Evolutionary conservation across 2,113 vertebrate species (phyloP).

Genomic region (Gobius niger): DNA sequence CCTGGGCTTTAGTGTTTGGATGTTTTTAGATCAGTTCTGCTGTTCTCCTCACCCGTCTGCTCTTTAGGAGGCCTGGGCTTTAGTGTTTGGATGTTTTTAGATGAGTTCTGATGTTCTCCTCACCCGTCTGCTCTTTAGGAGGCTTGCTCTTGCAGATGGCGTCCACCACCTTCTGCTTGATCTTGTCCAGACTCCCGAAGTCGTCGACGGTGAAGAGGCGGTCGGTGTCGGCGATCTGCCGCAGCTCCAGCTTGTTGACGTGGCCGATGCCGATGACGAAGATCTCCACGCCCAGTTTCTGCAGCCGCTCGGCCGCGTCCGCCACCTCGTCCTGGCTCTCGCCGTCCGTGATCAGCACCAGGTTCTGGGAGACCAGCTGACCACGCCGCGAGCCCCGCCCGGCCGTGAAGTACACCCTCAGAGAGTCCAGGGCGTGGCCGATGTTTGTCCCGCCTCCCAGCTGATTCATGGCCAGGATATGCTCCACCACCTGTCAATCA

Average conservation of each 20-base stretch:
- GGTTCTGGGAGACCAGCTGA: conserved; percentile 67
- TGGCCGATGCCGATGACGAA: conserved; percentile 74
- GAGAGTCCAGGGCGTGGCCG: conserved; percentile 62
- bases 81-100: no score
- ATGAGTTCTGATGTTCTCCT: not conserved
- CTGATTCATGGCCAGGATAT: conserved; percentile 59
- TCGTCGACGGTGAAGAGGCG: conserved; percentile 65
- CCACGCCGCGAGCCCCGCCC: conserved; percentile 59
- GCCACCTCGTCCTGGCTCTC: conserved; percentile 62
- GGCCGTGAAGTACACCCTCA: conserved; percentile 64
- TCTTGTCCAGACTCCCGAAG: conserved; percentile 58
- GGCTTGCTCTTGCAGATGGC: conserved; percentile 61
- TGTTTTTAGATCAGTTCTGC: no score
- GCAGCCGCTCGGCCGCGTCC: conserved; percentile 52
- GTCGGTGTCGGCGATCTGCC: conserved; percentile 63
- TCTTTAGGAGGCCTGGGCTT: not conserved
- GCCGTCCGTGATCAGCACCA: conserved; percentile 81
- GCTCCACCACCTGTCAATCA: conserved; percentile 32
- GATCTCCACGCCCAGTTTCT: conserved; percentile 46
- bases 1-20: no score
- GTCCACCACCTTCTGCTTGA: conserved; percentile 61
- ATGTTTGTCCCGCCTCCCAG: conserved; percentile 47
- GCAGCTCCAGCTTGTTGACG: conserved; percentile 59
- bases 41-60: not conserved
- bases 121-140: accelerated